Evolutionary conservation across 2,888 invertebrate genomes (phyloP), one percentile per base, ranked within the genome.

Genomic region (Drosophila emarginata): DNA sequence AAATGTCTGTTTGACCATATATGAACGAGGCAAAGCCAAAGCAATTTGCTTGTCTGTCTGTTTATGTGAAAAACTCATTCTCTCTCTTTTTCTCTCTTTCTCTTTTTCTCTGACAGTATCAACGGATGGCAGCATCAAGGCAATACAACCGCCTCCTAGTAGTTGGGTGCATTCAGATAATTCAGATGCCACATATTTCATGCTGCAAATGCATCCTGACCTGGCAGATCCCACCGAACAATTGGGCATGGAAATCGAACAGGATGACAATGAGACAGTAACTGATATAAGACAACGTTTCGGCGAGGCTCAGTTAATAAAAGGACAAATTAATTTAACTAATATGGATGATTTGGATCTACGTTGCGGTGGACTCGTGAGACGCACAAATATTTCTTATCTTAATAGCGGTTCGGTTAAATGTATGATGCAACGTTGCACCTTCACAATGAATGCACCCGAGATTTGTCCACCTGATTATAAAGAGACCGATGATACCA

Each of bases 391-490:
- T 80, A 93, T 94, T 91, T 94, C 94, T 2, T 93, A 93, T 77
- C 90, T 95, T 2, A 94, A 93, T 80, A 93, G 94, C 52, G 92
- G 94, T 78, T 94, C 95, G 1, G 94, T 94, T 4, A 94, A 94
- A 80, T 96, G 96, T 84, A 95, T 96, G 93, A 94, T 96, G 57
- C 96, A 96, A 89, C 95, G 94, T 89, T 96, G 96, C 90, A 94
- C 94, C 72, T 96, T 96, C 88, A 94, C 94, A 92, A 93, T 93
- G 86, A 95, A 96, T 80, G 96, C 96, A 9, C 96, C 96, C 18
- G 95, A 95, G 90, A 94, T 95, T 72, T 96, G 96, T 86, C 96
- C 96, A 53, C 96, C 96, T 14, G 95, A 96, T 91, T 96, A 95
- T 87, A 95, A 95, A 90, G 95, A 95, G 87, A 95, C 95, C 64